Evolutionary conservation across 2,113 vertebrate genomes (phyloP).

Genomic region (Erythrolamprus reginae): DNA sequence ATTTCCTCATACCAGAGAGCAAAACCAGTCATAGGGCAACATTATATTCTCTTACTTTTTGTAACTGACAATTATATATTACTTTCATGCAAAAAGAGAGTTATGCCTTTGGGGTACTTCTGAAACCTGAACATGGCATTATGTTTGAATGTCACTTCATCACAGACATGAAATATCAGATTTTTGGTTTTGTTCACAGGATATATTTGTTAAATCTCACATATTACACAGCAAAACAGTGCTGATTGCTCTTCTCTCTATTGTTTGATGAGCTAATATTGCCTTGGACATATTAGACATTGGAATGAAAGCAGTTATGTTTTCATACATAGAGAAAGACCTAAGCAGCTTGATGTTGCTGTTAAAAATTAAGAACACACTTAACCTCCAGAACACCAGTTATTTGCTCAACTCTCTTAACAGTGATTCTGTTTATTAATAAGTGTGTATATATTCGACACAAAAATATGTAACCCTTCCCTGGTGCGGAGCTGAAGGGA

Average conservation of each 20-base stretch:
- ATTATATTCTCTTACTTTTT: slow-evolving; percentile 30
- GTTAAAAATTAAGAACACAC: slow-evolving; percentile 60
- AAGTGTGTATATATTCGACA: too few species aligned
- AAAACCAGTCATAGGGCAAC: slow-evolving; percentile 14
- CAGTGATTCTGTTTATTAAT: slow-evolving; percentile 58
- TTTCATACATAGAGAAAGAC: slow-evolving; percentile 51
- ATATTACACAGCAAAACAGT: slow-evolving; percentile 94
- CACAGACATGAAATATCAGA: slow-evolving; percentile 91
- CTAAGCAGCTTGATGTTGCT: slow-evolving; percentile 61
- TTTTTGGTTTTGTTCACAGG: slow-evolving; percentile 82
- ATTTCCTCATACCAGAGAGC: slow-evolving; percentile 12
- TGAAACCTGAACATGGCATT: slow-evolving; percentile 87
- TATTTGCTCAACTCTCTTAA: slow-evolving; percentile 49
- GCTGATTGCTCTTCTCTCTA: slow-evolving; percentile 84
- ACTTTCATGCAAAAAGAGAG: slow-evolving; percentile 74
- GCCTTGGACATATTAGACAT: slow-evolving; percentile 73
- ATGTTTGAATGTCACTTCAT: slow-evolving; percentile 95
- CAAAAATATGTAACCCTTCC: too few species aligned
- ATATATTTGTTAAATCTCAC: slow-evolving; percentile 93
- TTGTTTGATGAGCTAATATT: slow-evolving; percentile 98
- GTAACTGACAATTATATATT: slow-evolving; percentile 77
- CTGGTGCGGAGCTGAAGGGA: too few species aligned
- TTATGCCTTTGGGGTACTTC: slow-evolving; percentile 80
- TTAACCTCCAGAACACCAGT: slow-evolving; percentile 52
- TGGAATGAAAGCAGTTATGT: slow-evolving; percentile 57